Percentiles rank a stretch among this genome's conserved stretches.
These are phyloP conservation scores for Oscheius sp. DNA, from an alignment of 1,140 invertebrate species.

Conservation along the genomic window DNA sequence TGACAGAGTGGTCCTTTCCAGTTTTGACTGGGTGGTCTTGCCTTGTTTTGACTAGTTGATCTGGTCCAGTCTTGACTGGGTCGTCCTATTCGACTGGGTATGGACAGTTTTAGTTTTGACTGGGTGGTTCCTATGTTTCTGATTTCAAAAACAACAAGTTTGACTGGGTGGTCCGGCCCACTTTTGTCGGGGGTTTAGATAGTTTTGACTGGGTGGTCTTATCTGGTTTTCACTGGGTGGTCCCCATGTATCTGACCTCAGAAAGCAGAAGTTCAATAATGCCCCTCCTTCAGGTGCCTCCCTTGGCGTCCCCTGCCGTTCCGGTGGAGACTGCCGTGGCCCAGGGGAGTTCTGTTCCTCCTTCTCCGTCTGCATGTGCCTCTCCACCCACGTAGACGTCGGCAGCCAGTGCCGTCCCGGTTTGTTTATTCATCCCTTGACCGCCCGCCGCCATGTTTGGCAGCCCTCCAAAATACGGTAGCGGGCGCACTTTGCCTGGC, in stretches of 20 bases:
- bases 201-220: background rate
- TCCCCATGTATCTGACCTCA: background rate
- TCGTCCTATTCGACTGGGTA: too few species aligned
- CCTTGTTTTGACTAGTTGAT: too few species aligned
- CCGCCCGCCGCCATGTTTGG: constrained; percentile 6
- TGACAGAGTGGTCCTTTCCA: too few species aligned
- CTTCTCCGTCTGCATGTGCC: constrained; percentile 42
- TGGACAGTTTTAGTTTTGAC: too few species aligned
- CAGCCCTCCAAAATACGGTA: background rate
- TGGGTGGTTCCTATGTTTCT: too few species aligned
- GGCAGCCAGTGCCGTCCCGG: constrained; percentile 38
- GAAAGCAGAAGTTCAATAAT: background rate
- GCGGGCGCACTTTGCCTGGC: too few species aligned
- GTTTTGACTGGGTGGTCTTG: too few species aligned
- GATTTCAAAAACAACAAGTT: too few species aligned
- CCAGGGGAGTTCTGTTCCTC: constrained; percentile 40
- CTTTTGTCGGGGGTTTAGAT: constrained; percentile 6
- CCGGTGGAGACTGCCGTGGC: constrained; percentile 31
- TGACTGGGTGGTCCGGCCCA: too few species aligned
- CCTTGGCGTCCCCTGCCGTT: constrained; percentile 23
- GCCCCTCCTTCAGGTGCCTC: constrained; percentile 23
- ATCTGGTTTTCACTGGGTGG: background rate
- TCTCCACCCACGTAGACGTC: constrained; percentile 36
- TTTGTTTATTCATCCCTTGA: background rate
- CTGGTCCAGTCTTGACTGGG: too few species aligned